Evolutionary conservation across 2,797 vertebrate species (phyloP), one percentile per base, ranked within the genome.

Genomic region (Amazona finschi): DNA sequence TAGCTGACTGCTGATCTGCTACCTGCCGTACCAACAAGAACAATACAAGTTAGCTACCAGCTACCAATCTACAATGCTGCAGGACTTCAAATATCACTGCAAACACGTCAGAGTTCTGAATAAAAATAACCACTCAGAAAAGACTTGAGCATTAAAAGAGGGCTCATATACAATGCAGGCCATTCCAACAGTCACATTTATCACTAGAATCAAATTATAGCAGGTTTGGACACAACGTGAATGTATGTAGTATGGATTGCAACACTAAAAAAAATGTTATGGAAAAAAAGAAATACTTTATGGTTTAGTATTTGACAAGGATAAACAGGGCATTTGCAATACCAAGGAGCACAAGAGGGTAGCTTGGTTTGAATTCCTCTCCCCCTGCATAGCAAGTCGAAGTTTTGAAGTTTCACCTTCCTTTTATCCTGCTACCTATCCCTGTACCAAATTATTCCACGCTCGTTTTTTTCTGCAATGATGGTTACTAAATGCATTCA

Each of bases 1-100:
- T 99, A 62, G 99, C 99, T 12, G 99, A 98, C 96, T 99, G 99
- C 95, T 99, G 99, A 97, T 99, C 99, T 3, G 99, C 99, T 49
- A 99, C 98, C 99, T 99, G 93, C 15, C 44, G 17, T 28, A 90
- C 15, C 85, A 43, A 71, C 50, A 88, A 27, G 46, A 41, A 9
- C 39, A 58, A 38, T 0, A 67, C 1, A 50, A 28, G 46, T 65
- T 27, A 91, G 67, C 8, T 81, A 18, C 38, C 5, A 17, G 14
- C 28, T 9, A 49, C 27, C 27, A 47, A 19, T 27, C 27, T 24
- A 31, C 8, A 43, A 2, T 4, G 14, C 22, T 33, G 28, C 6
- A 82, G 53, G 17, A 47, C 44, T 85, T 89, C 43, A 50, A 72
- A 13, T 3, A 58, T 1, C 33, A 39, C 1, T 33, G 46, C 25